Evolutionary conservation across 2,888 invertebrate genomes (phyloP).

Genomic region (Lithophane ornitopus): DNA sequence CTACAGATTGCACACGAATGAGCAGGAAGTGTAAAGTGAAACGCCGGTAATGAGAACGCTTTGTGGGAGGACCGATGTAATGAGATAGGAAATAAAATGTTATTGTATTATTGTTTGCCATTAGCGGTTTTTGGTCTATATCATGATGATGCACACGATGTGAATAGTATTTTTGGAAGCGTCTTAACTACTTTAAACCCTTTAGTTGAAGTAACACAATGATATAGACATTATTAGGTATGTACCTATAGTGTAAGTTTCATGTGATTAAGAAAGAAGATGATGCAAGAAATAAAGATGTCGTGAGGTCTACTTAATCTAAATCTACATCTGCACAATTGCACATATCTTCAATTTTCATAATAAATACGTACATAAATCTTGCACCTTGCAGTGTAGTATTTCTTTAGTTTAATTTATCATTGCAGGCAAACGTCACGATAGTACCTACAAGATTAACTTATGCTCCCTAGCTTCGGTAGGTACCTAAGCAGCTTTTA

Average conservation of each 20-base stretch:
- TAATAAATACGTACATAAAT: background rate
- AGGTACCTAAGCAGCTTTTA: background rate
- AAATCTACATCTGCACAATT: background rate
- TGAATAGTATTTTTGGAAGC: background rate
- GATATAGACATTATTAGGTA: too few relatives aligned
- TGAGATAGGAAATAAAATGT: constrained; percentile 68
- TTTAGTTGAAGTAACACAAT: background rate
- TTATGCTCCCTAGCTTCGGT: background rate
- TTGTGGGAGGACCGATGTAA: constrained; percentile 81
- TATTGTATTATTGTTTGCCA: constrained; percentile 48
- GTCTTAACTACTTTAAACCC: background rate
- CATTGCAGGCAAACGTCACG: background rate
- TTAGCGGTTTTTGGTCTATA: constrained; percentile 34
- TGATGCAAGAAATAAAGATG: background rate
- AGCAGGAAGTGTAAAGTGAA: constrained; percentile 90
- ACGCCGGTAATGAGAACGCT: constrained; percentile 88
- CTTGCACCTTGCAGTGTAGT: background rate
- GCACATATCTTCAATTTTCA: background rate
- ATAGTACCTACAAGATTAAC: background rate
- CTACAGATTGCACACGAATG: constrained; percentile 91
- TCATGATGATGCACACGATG: background rate
- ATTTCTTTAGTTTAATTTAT: background rate
- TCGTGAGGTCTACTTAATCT: too few relatives aligned
- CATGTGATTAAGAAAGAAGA: too few relatives aligned
- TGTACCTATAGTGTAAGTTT: background rate